phyloP scores from a whole-genome alignment of 2,113 vertebrate genomes.

The Scomber japonicus region DNA sequence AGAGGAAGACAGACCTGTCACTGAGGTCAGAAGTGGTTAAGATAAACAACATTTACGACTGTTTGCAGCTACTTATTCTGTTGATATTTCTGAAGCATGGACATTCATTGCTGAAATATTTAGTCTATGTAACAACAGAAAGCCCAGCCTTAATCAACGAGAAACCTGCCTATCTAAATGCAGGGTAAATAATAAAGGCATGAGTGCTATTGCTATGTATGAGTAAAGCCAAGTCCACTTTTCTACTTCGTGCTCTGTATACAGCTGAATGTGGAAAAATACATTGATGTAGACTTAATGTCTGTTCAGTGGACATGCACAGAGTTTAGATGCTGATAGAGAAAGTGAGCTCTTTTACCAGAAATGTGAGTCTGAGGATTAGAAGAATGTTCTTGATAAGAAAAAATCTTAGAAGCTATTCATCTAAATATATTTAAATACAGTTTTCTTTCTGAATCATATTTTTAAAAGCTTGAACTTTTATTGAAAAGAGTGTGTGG shows the following conservation, averaged over 20 bases:
- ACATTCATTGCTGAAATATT: background rate
- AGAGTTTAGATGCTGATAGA: background rate
- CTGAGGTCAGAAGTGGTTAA: background rate
- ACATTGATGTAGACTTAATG: conserved; percentile 1
- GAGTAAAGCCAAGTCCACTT: background rate
- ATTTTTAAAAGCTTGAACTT: background rate
- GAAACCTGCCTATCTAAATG: conserved; percentile 12
- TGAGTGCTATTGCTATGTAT: background rate
- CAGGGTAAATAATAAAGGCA: conserved; percentile 27
- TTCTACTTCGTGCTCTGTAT: background rate
- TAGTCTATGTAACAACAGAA: background rate
- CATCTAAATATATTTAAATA: conserved; percentile 4
- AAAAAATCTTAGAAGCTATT: background rate
- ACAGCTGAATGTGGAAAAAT: conserved; percentile 22
- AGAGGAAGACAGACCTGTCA: background rate
- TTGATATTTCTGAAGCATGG: background rate
- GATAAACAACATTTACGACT: background rate
- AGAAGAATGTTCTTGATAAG: conserved; percentile 13
- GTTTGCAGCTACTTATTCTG: conserved; percentile 1
- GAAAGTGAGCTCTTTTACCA: conserved; percentile 14
- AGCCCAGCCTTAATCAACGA: background rate
- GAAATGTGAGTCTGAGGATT: conserved; percentile 24
- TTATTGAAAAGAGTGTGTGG: conserved; percentile 10
- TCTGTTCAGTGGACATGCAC: conserved; percentile 15
- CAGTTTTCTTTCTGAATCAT: background rate